These are phyloP conservation scores for Pogonomyrmex californicus DNA, from an alignment of 1,140 invertebrate genomes.

Conservation along the genomic window DNA sequence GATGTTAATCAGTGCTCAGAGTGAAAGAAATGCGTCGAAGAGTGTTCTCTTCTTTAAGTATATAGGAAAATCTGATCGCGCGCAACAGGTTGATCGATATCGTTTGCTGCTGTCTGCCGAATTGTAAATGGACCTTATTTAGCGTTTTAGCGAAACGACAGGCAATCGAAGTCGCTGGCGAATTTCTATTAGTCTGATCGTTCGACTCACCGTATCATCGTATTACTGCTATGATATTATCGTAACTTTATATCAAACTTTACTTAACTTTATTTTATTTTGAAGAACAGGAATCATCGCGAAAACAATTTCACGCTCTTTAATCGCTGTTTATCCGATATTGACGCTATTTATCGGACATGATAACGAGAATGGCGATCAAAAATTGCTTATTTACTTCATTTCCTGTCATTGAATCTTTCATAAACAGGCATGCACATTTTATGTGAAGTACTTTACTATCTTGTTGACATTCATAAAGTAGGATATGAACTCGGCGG, in stretches of 20 bases:
- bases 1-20: neutral
- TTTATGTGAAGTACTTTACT: conserved; percentile 39
- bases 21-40: neutral
- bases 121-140: conserved; percentile 57
- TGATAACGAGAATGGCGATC: neutral
- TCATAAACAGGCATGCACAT: neutral
- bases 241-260: conserved; percentile 7
- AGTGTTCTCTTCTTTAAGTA: conserved; percentile 71
- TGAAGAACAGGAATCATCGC: neutral
- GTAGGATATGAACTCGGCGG: conserved; percentile 19
- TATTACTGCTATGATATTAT: neutral
- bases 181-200: conserved; percentile 17
- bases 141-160: conserved; percentile 51
- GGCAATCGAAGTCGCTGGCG: conserved; percentile 5
- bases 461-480: conserved; percentile 46
- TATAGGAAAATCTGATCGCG: conserved; percentile 68
- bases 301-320: neutral
- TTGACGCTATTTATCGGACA: neutral
- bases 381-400: conserved; percentile 32
- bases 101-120: conserved; percentile 11
- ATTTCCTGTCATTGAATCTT: neutral
- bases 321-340: conserved; percentile 33
- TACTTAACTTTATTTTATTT: neutral
- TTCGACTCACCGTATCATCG: neutral
- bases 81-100: conserved; percentile 72